Conservation (phyloP, 2,888 invertebrate species). For the Diploptera punctata region DNA sequence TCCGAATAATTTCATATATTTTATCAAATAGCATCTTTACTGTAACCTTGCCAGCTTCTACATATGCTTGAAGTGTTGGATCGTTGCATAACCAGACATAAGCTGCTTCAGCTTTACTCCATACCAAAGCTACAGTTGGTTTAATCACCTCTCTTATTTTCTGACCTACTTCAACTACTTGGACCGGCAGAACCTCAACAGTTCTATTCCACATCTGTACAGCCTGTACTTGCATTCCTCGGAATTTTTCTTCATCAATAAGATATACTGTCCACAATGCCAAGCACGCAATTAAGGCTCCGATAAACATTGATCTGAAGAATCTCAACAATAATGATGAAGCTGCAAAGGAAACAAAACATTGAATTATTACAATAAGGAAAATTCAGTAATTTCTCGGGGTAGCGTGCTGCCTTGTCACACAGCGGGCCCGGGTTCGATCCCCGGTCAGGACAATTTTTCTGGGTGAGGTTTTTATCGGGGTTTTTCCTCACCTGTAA, state of each 20-base stretch:
- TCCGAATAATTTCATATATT: background rate
- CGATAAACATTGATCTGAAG: background rate
- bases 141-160: background rate
- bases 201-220: background rate
- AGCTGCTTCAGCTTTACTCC: background rate
- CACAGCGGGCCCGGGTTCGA: too few relatives aligned
- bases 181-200: background rate
- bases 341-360: slow-evolving; percentile 9
- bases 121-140: background rate
- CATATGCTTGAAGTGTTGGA: background rate
- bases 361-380: background rate
- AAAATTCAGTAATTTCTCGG: background rate
- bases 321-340: background rate
- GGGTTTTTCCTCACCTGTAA: too few relatives aligned
- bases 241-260: slow-evolving; percentile 3
- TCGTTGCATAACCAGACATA: background rate
- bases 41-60: background rate
- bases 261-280: background rate
- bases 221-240: background rate
- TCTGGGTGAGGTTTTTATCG: too few relatives aligned
- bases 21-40: background rate
- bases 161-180: background rate
- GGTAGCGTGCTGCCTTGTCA: too few relatives aligned
- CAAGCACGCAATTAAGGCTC: background rate
- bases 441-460: too few relatives aligned